Evolutionary conservation across 2,797 vertebrate species (phyloP).

Genomic region (Silurus lanzhouensis): DNA sequence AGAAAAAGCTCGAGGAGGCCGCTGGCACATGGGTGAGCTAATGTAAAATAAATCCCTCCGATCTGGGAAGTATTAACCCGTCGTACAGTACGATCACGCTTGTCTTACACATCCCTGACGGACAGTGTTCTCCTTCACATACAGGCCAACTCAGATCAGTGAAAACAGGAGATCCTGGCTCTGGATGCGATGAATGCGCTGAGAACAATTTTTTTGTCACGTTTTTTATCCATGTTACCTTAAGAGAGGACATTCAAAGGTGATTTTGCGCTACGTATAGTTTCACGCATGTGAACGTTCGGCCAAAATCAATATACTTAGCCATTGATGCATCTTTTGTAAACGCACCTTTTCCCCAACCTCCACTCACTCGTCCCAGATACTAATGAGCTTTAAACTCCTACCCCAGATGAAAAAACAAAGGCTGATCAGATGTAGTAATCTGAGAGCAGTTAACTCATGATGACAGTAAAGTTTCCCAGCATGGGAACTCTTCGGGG

Average conservation of each 20-base stretch:
- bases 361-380: neutral
- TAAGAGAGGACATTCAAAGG: neutral
- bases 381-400: constrained; percentile 12
- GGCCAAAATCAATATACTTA: neutral
- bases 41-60: constrained; percentile 28
- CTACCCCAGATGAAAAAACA: constrained; percentile 21
- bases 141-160: constrained; percentile 8
- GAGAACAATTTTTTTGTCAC: neutral
- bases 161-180: neutral
- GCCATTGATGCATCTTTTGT: neutral
- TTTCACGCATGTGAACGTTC: neutral
- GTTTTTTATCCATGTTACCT: neutral
- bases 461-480: constrained; percentile 10
- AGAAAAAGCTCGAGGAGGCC: constrained; percentile 17
- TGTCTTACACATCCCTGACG: neutral
- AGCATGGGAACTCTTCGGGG: constrained; percentile 5
- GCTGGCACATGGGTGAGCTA: constrained; percentile 19
- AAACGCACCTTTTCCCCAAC: neutral
- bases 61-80: constrained; percentile 35
- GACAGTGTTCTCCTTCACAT: neutral
- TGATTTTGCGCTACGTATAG: neutral
- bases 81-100: neutral
- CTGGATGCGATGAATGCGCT: neutral
- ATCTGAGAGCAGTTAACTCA: neutral
- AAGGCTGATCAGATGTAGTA: constrained; percentile 22